Percentiles rank a stretch among this genome's conserved stretches.
These are phyloP conservation scores for Megalonaias nervosa DNA, from an alignment of 1,140 invertebrate species.

Conservation along the genomic window DNA sequence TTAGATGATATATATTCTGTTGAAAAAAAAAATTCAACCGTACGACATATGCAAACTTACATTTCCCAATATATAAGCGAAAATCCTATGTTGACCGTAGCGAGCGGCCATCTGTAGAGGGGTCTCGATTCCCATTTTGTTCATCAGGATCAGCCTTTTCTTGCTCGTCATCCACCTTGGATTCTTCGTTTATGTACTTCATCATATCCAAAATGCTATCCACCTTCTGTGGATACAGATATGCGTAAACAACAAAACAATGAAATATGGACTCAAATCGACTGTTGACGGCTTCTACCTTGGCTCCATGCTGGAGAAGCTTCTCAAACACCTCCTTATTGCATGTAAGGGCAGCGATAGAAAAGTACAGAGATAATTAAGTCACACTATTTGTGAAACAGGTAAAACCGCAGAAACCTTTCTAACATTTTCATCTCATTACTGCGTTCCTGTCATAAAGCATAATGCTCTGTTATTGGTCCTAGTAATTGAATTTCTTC, in stretches of 20 bases:
- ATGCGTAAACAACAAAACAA: slow-evolving; percentile 30
- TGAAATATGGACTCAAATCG: slow-evolving; percentile 2
- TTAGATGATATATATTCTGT: no score
- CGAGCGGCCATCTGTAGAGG: slow-evolving; percentile 47
- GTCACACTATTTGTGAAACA: no score
- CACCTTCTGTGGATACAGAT: slow-evolving; percentile 23
- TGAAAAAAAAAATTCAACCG: no score
- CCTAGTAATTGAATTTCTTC: no score
- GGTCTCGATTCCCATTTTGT: slow-evolving; percentile 43
- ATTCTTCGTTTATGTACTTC: no score
- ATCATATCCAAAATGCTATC: not conserved
- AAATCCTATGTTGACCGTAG: slow-evolving; percentile 43
- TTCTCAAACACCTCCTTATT: slow-evolving; percentile 42
- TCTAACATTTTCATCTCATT: no score
- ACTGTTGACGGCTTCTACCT: slow-evolving; percentile 34
- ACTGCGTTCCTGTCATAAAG: no score
- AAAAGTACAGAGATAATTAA: no score
- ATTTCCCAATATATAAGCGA: slow-evolving; percentile 40
- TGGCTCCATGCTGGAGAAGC: slow-evolving; percentile 39
- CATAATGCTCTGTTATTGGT: no score
- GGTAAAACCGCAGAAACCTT: no score
- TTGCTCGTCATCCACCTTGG: not conserved
- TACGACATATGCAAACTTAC: no score
- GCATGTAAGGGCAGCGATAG: slow-evolving; percentile 49
- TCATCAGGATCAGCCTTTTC: slow-evolving; percentile 45